Evolutionary conservation across 2,888 invertebrate genomes (phyloP).

Genomic region (Resseliella maxima): DNA sequence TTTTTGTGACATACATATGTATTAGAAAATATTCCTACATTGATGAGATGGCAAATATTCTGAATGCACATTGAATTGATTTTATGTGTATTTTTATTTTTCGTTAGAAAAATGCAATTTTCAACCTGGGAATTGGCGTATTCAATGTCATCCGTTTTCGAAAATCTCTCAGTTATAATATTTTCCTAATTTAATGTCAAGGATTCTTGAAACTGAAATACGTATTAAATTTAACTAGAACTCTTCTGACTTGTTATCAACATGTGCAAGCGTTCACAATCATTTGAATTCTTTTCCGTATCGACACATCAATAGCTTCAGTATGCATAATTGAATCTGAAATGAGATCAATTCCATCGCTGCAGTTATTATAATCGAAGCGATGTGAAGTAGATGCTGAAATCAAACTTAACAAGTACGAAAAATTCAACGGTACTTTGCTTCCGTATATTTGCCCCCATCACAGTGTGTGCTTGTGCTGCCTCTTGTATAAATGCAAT

Average conservation of each 20-base stretch:
- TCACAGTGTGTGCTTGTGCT: no score
- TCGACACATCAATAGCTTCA: background rate
- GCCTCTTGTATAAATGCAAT: constrained; percentile 3
- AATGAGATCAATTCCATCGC: constrained; percentile 17
- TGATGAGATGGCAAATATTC: no score
- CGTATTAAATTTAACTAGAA: background rate
- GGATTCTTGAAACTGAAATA: background rate
- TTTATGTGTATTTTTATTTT: no score
- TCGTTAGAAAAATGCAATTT: background rate
- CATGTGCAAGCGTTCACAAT: constrained; percentile 28
- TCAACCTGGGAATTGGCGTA: background rate
- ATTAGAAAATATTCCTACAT: no score
- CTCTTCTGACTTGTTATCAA: constrained; percentile 2
- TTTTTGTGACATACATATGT: background rate
- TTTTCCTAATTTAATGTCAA: constrained; percentile 30
- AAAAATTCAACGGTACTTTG: background rate
- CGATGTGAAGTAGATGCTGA: background rate
- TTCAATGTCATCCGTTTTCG: background rate
- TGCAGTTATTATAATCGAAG: constrained; percentile 36
- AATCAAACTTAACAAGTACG: background rate
- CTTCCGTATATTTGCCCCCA: background rate
- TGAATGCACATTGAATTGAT: no score
- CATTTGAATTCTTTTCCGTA: background rate
- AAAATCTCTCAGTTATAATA: background rate
- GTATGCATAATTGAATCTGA: constrained; percentile 43